Base-by-base conservation (phyloP, 2,888 invertebrate species). In the Ormyrus labotus region DNA sequence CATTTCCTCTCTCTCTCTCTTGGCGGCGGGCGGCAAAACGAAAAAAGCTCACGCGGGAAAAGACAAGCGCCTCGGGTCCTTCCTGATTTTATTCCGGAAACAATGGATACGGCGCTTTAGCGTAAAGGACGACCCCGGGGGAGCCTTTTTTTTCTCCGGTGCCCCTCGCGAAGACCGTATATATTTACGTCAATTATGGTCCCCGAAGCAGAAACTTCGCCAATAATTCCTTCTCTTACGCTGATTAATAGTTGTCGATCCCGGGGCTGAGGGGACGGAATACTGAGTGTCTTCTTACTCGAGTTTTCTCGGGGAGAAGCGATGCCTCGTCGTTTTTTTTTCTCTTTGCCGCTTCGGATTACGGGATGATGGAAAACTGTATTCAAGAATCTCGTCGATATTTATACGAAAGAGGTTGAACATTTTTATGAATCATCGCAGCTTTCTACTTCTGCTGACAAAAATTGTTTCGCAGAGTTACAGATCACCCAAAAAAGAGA, bases 101-200 rank as follows among this genome's bases (percentile, higher is more conserved):
- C 64, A 78, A 65, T 63, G 65, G 34, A 64, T 61, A 64, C 13
- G 58, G 34, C 34, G 34, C 13, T 58, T 57, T 34, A 45, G 45
- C 13, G 8, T 55, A 64, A 34, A 69, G 70, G 57, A 50, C 2
- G 34, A 9, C 34, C 73, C 70, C 70, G 3, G 19, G 64, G 64
- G 74, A 75, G 79, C 51, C 60, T 65, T 75, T 63, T 70, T 34
- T 34, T 4, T 34, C 4, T 2, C 2, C 34, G 34, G 34, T 34
- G 34, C 34, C 80, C 74, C 67, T 78, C 61, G 61, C 7, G 45
- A 9, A 45, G 13, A 53, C 45, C 57, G 68, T 73, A 70, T 73
- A 68, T 60, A 70, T 80, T 70, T 75, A 70, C 70, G 69, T 75
- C 70, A 80, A 80, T 80, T 80, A 75, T 60, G 45, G 19, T 55